phyloP scores from a whole-genome alignment of 2,113 vertebrate genomes.

The Callopanchax toddi region DNA sequence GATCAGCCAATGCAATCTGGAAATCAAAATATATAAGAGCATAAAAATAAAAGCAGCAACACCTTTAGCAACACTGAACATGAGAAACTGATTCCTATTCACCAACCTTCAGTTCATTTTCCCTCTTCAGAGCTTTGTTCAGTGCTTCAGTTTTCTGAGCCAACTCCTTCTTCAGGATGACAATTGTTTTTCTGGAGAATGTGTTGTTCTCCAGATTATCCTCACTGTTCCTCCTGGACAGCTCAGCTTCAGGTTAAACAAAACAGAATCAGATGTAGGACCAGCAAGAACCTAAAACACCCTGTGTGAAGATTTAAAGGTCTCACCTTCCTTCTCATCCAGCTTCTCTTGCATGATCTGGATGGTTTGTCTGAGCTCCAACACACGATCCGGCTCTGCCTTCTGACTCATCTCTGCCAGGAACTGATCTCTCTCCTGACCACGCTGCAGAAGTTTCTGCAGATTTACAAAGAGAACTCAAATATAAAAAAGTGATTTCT shows the following conservation, averaged over 20 bases:
- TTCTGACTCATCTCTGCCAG: conserved; percentile 61
- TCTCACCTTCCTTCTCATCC: conserved; percentile 76
- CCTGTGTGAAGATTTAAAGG: not conserved
- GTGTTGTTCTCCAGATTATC: conserved; percentile 58
- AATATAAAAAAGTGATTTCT: not conserved
- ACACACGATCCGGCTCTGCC: conserved; percentile 60
- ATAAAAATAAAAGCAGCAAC: not conserved
- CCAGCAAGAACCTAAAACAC: conserved; percentile 4
- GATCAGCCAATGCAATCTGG: conserved; percentile 76
- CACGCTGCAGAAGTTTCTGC: conserved; percentile 78
- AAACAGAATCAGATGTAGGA: conserved; percentile 9
- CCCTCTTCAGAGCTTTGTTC: conserved; percentile 78
- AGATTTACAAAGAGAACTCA: conserved; percentile 27
- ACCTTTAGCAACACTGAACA: not conserved
- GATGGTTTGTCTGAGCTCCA: conserved; percentile 81
- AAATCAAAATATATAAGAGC: not conserved
- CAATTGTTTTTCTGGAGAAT: conserved; percentile 59
- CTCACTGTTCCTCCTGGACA: conserved; percentile 68
- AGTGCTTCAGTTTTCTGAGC: conserved; percentile 79
- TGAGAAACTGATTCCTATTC: not conserved
- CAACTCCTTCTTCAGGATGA: conserved; percentile 78
- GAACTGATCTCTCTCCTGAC: conserved; percentile 73
- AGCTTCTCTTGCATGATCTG: conserved; percentile 79
- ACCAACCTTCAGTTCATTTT: conserved; percentile 80
- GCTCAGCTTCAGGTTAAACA: conserved; percentile 59